phyloP scores from a whole-genome alignment of 2,113 vertebrate genomes.

The Entomyzon cyanotis region DNA sequence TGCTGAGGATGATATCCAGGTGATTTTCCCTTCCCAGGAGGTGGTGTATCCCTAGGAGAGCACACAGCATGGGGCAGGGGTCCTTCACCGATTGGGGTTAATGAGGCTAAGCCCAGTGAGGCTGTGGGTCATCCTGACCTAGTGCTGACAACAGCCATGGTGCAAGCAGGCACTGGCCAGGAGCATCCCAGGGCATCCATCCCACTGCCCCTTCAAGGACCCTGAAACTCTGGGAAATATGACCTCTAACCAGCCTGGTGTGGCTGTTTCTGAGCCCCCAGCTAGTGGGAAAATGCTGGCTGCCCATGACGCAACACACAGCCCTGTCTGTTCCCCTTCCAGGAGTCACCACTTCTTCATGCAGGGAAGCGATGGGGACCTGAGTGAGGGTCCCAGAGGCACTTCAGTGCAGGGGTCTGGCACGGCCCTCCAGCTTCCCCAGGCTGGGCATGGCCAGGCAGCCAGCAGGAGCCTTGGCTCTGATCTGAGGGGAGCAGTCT shows the following conservation, averaged over 20 bases:
- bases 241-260: not conserved
- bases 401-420: not conserved
- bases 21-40: not conserved
- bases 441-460: not conserved
- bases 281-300: rapidly evolving
- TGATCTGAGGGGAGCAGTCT: too few relatives aligned
- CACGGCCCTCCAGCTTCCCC: not conserved
- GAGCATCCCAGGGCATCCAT: not conserved
- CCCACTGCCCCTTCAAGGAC: not conserved
- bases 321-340: not conserved
- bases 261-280: not conserved
- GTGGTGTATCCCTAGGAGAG: not conserved
- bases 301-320: not conserved
- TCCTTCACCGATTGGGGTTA: rapidly evolving
- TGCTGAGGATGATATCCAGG: not conserved
- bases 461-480: not conserved
- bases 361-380: not conserved
- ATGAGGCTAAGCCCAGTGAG: not conserved
- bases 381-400: not conserved
- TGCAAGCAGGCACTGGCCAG: not conserved
- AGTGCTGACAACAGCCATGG: not conserved
- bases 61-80: not conserved
- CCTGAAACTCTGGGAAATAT: not conserved
- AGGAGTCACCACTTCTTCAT: not conserved
- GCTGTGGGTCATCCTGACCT: rapidly evolving